Base-by-base conservation (phyloP, 2,888 invertebrate species). In the Andrena marginata region DNA sequence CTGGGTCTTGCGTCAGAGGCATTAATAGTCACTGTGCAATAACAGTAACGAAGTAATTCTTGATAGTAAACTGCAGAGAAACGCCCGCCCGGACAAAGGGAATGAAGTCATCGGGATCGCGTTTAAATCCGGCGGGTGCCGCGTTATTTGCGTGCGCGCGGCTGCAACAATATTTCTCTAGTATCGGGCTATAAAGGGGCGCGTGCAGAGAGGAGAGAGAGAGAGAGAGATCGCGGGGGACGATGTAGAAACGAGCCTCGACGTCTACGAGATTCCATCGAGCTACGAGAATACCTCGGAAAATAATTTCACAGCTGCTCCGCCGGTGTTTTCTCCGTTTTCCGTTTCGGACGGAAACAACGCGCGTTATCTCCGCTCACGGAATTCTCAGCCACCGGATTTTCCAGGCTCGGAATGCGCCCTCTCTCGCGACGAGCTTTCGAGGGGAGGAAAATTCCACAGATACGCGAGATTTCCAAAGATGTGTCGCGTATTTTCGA, bases 261-360 rank as follows among this genome's bases (percentile, higher is more conserved):
- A n/a, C 69, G 72, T 49, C 59, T 70, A 74, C 70, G 82, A 84
- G 79, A 87, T 87, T 85, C 84, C 74, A 83, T 78, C 82, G 81
- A 84, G 77, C 84, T 77, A 64, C 80, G 73, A 79, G 87, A 88
- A 89, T 84, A 82, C 78, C 80, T 79, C 70, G 75, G 84, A 85
- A 87, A 86, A 88, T 89, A 87, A 89, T 89, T 89, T 88, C 77
- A 86, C 88, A 87, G 87, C 85, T 80, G 86, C 42, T 42, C 29
- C 59, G 20, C 29, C 29, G 33, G 29, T 56, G 64, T 69, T 76
- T 77, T 68, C 75, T 56, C 84, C 8, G 74, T 82, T 82, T 80
- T 71, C 82, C 85, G 75, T 82, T 87, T 82, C 65, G 62, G 62
- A 65, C 69, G 77, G 20, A 51, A 77, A 64, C 77, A 62, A 62